Base-by-base conservation (phyloP, 2,888 invertebrate species). In the Sesia apiformis region DNA sequence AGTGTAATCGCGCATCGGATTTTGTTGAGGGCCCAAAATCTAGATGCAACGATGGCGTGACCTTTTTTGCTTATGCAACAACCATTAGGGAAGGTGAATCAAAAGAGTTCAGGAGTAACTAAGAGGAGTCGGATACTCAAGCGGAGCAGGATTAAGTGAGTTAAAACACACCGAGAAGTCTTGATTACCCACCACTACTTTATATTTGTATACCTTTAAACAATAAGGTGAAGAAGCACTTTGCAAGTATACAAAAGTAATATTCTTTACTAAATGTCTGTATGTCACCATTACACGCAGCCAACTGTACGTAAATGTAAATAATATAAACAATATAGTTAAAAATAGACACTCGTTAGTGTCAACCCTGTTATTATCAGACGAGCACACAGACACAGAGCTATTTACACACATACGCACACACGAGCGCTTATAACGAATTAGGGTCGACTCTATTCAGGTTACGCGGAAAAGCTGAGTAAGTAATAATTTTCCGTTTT, bases 361-460 rank as follows among this genome's bases (percentile, higher is more conserved):
- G 50, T 49, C 53, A 53, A 41, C 53, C 53, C 53, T 53, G 40
- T 23, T 40, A 40, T 53, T 53, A 53, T 53, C 53, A 50, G 23
- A 40, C 52, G 38, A n/a, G 41, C 41, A 52, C 52, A 41, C 42
- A 52, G 7, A 4, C 50, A 7, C 5, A 52, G 6, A 52, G 41
- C 38, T 39, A 6, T 38, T 50, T 58, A 63, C 59, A 59, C 61
- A 59, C 64, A 68, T 66, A 60, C 64, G 69, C 69, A 66, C 79
- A 73, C 79, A 88, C 84, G 79, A 59, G 42, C 53, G 49, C 58
- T 60, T 69, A 70, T 69, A 70, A 74, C 81, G 84, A 84, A 86
- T 86, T 86, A 86, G 85, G 86, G 84, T 82, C 83, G 83, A 65
- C 71, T 79, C 79, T 79, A 81, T 72, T 68, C 63, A 67, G 54